Evolutionary conservation across 2,888 invertebrate species (phyloP).

Genomic region (Aspidapion aeneum): DNA sequence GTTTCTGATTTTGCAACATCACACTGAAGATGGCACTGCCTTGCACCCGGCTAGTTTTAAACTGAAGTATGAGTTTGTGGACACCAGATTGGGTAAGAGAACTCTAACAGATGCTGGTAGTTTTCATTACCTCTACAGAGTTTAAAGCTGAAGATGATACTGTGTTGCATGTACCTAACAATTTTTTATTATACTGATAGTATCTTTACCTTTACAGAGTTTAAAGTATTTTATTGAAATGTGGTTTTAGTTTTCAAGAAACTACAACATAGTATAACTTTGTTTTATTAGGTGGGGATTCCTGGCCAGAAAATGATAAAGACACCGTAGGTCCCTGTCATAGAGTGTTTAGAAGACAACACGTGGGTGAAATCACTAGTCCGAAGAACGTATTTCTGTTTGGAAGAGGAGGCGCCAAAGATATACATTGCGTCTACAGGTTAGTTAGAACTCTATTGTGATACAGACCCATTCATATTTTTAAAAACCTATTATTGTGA

Average conservation of each 20-base stretch:
- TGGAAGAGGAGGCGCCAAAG: conserved; percentile 76
- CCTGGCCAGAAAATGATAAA: conserved; percentile 48
- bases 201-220: too few relatives aligned
- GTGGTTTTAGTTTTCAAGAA: too few relatives aligned
- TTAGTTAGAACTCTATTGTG: too few relatives aligned
- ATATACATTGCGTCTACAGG: conserved; percentile 69
- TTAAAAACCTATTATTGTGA: too few relatives aligned
- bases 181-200: too few relatives aligned
- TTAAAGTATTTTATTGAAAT: too few relatives aligned
- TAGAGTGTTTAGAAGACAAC: conserved; percentile 61
- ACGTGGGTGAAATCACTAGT: conserved; percentile 60
- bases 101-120: neutral
- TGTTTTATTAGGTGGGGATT: conserved; percentile 42
- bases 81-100: conserved; percentile 70
- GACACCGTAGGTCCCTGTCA: conserved; percentile 51
- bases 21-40: conserved; percentile 69
- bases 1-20: conserved; percentile 52
- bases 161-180: too few relatives aligned
- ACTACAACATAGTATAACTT: too few relatives aligned
- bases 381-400: conserved; percentile 77
- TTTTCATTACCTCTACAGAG: too few relatives aligned
- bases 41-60: conserved; percentile 72
- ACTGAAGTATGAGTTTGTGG: conserved; percentile 78
- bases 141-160: too few relatives aligned
- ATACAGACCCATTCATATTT: too few relatives aligned